These are phyloP conservation scores for Pelodiscus sinensis DNA, from an alignment of 2,113 vertebrate genomes.

Conservation along the genomic window DNA sequence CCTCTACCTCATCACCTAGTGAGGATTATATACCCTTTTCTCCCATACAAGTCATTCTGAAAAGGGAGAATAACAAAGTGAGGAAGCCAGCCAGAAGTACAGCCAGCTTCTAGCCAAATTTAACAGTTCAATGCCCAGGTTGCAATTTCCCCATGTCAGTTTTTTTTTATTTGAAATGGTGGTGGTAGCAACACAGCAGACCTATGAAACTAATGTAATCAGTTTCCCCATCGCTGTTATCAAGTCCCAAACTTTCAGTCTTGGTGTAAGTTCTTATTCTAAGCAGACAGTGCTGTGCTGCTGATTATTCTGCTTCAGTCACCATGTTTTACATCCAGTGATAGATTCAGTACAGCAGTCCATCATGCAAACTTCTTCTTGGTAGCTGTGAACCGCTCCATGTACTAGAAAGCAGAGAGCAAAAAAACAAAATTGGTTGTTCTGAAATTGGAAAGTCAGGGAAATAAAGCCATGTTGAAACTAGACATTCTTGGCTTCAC, in stretches of 20 bases:
- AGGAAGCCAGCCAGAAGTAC: slow-evolving; percentile 48
- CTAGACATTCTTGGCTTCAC: neutral
- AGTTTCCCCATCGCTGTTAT: neutral
- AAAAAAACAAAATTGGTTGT: neutral
- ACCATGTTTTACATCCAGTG: slow-evolving; percentile 19
- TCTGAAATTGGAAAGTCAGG: neutral
- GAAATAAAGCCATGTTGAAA: neutral
- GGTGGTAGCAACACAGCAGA: neutral
- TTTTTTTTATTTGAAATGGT: slow-evolving; percentile 40
- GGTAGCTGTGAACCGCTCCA: slow-evolving; percentile 97
- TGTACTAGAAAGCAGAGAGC: slow-evolving; percentile 84
- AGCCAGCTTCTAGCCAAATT: slow-evolving; percentile 56
- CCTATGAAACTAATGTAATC: neutral
- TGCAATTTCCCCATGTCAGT: slow-evolving; percentile 29
- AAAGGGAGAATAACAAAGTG: slow-evolving; percentile 38
- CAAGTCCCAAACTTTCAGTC: neutral
- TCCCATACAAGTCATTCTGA: slow-evolving; percentile 40
- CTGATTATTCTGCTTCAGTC: neutral
- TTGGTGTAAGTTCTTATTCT: neutral
- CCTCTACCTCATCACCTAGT: neutral
- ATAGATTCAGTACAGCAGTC: neutral
- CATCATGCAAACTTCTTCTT: slow-evolving; percentile 97
- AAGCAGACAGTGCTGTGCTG: neutral
- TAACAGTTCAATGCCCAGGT: slow-evolving; percentile 19
- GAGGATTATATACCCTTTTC: slow-evolving; percentile 18